Evolutionary conservation across 2,797 vertebrate species (phyloP).

Genomic region (Mergus octosetaceus): DNA sequence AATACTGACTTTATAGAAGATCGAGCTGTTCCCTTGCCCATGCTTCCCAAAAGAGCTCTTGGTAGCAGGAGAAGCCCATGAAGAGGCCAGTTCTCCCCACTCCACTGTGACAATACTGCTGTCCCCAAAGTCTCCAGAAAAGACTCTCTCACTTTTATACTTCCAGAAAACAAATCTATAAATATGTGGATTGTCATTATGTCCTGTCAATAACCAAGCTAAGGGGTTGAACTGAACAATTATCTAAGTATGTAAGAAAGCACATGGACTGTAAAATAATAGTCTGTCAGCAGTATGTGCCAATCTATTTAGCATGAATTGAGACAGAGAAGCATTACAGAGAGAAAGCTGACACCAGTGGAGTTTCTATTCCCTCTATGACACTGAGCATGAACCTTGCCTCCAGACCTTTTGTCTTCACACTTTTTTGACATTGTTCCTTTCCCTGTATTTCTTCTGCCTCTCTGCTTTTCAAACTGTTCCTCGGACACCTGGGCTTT

Average conservation of each 20-base stretch:
- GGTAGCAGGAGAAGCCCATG: background rate
- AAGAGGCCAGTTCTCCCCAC: background rate
- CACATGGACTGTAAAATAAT: constrained; percentile 12
- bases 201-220: background rate
- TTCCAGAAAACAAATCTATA: background rate
- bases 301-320: constrained; percentile 58
- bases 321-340: constrained; percentile 51
- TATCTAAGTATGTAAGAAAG: background rate
- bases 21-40: background rate
- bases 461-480: constrained; percentile 30
- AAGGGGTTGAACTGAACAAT: background rate
- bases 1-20: background rate
- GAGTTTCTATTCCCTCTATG: constrained; percentile 55
- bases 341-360: constrained; percentile 38
- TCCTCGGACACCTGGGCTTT: constrained; percentile 47
- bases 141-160: background rate
- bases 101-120: background rate
- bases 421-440: constrained; percentile 57
- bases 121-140: background rate
- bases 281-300: constrained; percentile 36
- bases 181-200: background rate
- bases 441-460: constrained; percentile 48
- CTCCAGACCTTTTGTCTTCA: constrained; percentile 62
- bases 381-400: constrained; percentile 43
- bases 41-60: background rate